Base-by-base conservation (phyloP, 1,140 invertebrate species). In the Conus betulinus region DNA sequence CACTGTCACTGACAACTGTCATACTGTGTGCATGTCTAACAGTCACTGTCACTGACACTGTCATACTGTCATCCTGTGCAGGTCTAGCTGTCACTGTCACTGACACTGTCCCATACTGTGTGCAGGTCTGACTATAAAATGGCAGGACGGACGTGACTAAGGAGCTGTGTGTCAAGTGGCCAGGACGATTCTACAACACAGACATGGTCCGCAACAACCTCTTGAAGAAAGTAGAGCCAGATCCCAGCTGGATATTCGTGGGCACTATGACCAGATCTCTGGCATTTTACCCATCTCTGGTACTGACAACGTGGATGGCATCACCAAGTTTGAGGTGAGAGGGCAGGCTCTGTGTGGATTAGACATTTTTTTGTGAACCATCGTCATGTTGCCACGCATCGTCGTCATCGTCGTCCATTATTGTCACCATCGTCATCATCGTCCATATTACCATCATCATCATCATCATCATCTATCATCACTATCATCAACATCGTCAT, bases 221-320 rank as follows among this genome's bases (percentile, higher is more conserved):
- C n/a, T n/a, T n/a, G n/a, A n/a, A n/a, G n/a, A n/a, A n/a, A n/a
- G n/a, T n/a, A n/a, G n/a, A n/a, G n/a, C n/a, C n/a, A n/a, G n/a
- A n/a, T n/a, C n/a, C n/a, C n/a, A n/a, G n/a, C n/a, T 55, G 11
- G 55, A 84, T 39, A 89, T 92, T 60, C 71, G 1, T 3, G 87
- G 89, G 1, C 57, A 84, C 23, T 92, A 92, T 76, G 91, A 93
- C 76, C 91, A 92, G 81, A 85, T 67, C 52, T 87, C 78, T 55
- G 92, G 92, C 13, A 6, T 79, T 20, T 67, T 92, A 8, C 90
- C 91, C 20, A 84, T 90, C 20, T 74, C 57, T 27, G 92, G 92
- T 15, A 91, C 92, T 10, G 27, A n/a, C 74, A 93, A 93, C 84
- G 84, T 92, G 23, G 17, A 91, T 52, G 92, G 92, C 0, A 90